phyloP scores from a whole-genome alignment of 53 echinoderm and acorn worm genomes.

The Crossaster papposus region DNA sequence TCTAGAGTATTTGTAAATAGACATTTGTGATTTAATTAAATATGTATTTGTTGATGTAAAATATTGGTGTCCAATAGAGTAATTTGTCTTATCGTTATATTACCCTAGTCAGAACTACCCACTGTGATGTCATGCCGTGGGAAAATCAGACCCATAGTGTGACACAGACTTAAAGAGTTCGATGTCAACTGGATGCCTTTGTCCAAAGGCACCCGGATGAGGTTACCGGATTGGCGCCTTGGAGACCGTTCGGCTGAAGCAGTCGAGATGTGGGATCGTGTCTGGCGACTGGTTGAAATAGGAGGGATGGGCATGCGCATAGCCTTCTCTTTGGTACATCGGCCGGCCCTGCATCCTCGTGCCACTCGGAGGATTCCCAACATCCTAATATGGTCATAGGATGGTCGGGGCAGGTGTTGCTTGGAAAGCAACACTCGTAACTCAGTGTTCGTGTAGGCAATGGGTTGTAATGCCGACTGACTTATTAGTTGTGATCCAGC shows the following conservation, averaged over 20 bases:
- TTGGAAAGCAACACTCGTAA: background rate
- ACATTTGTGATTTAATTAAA: no score
- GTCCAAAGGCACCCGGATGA: no score
- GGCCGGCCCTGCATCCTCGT: background rate
- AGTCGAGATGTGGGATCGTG: constrained; percentile 6
- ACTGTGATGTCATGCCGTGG: no score
- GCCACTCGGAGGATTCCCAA: background rate
- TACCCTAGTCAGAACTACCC: no score
- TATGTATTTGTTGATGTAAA: no score
- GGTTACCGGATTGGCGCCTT: constrained; percentile 4
- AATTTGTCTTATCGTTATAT: no score
- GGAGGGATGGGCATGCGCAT: background rate
- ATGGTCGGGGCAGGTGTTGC: background rate
- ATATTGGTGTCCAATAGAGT: no score
- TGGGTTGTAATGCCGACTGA: background rate
- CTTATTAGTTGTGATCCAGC: background rate
- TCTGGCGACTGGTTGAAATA: background rate
- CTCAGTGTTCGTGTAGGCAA: background rate
- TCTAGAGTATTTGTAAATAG: no score
- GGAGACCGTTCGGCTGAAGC: constrained; percentile 1
- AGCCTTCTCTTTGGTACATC: background rate
- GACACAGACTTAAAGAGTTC: constrained; percentile 32
- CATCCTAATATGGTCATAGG: background rate
- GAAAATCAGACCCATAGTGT: no score
- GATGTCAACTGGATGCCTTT: constrained; percentile 10